These are phyloP conservation scores for Caenorhabditis remanei DNA, from an alignment of 1,140 invertebrate species.

Conservation along the genomic window DNA sequence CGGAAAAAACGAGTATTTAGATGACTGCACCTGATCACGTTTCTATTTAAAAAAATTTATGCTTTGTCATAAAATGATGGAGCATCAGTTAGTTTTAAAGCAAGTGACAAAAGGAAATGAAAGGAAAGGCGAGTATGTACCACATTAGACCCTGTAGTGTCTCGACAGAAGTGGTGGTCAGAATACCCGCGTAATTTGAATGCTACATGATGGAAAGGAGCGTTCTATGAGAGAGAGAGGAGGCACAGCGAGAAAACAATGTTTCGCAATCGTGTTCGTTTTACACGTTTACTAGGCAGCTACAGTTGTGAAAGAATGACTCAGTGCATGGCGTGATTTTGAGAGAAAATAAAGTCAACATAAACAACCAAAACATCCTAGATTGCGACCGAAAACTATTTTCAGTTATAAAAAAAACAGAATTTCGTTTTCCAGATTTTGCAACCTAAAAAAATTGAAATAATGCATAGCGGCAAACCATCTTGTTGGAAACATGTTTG, in stretches of 20 bases:
- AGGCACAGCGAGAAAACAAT: not conserved
- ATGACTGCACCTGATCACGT: not conserved
- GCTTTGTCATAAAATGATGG: not conserved
- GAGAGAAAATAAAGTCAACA: not conserved
- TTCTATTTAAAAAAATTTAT: not conserved
- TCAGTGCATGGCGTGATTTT: conserved; percentile 44
- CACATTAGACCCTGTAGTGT: not conserved
- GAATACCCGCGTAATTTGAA: conserved; percentile 11
- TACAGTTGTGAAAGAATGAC: conserved; percentile 25
- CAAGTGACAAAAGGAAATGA: not conserved
- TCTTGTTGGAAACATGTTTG: too few species aligned
- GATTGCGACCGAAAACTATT: not conserved
- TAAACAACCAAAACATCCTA: conserved; percentile 12
- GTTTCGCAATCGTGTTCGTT: conserved; percentile 35
- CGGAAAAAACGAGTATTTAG: too few species aligned
- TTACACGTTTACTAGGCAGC: conserved; percentile 41
- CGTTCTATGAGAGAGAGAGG: not conserved
- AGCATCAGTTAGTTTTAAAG: not conserved
- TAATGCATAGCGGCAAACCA: too few species aligned
- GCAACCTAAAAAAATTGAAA: too few species aligned
- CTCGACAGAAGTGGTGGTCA: not conserved
- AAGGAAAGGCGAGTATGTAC: not conserved
- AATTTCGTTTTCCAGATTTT: too few species aligned
- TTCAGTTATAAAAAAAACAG: not conserved
- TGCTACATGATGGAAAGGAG: not conserved